A percentile compares a stretch with the other conserved stretches of the same genome.
Conservation (phyloP, 2,888 invertebrate genomes). For the Ectemnius cavifrons region DNA sequence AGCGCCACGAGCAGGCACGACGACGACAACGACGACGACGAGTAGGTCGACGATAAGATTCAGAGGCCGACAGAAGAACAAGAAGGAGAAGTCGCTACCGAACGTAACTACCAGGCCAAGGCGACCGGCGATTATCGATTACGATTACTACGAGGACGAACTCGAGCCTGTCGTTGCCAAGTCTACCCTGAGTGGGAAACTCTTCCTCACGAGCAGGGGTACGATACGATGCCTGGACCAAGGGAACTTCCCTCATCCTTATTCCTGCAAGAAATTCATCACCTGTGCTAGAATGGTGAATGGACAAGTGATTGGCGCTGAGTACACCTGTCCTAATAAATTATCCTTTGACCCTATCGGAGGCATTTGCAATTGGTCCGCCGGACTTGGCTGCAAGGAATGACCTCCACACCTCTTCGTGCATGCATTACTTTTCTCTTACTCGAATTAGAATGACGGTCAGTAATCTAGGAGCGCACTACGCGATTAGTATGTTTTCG, state of each 20-base stretch:
- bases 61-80: slow-evolving; percentile 37
- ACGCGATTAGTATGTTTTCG: background rate
- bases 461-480: background rate
- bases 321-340: slow-evolving; percentile 92
- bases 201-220: slow-evolving; percentile 80
- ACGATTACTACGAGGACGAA: slow-evolving; percentile 86
- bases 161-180: slow-evolving; percentile 81
- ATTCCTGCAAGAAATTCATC: slow-evolving; percentile 94
- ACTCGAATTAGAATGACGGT: slow-evolving; percentile 2
- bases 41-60: slow-evolving; percentile 47
- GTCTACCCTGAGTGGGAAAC: slow-evolving; percentile 81
- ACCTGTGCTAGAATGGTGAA: slow-evolving; percentile 92
- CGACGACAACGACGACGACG: slow-evolving; percentile 52
- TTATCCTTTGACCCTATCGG: slow-evolving; percentile 93
- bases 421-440: background rate
- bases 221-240: slow-evolving; percentile 91
- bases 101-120: slow-evolving; percentile 61
- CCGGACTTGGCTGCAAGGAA: slow-evolving; percentile 88
- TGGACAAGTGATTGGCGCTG: slow-evolving; percentile 89
- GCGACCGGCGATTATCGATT: slow-evolving; percentile 78
- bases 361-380: slow-evolving; percentile 94
- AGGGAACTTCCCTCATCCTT: slow-evolving; percentile 94
- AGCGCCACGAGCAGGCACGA: slow-evolving; percentile 64
- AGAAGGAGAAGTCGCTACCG: slow-evolving; percentile 36
- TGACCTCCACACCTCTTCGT: slow-evolving; percentile 35